Base-by-base conservation (phyloP, 2,113 vertebrate species). In the Muntiacus reevesi region DNA sequence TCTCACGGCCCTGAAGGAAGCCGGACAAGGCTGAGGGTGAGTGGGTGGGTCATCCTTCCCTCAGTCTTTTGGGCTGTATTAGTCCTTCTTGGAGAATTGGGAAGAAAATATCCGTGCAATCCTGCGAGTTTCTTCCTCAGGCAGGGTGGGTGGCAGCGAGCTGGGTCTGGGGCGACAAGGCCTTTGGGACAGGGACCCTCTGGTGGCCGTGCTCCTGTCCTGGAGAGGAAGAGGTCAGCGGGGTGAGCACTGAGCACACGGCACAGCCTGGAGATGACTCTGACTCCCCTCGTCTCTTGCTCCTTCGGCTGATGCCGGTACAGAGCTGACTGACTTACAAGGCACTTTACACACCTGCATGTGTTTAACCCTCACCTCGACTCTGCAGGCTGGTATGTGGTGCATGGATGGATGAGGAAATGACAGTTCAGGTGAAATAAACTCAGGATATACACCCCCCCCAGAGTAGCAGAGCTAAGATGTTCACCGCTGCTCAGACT, bases 81-180 rank as follows among this genome's bases (percentile, higher is more conserved):
- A 99, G 33, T 98, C 78, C 85, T 97, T 97, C 90, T 99, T 97
- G 89, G 99, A 98, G 89, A 99, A 99, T 43, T 89, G 99, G 74
- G 99, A 98, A 16, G 99, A 99, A 98, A 99, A 99, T 95, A 99
- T 99, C 96, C 99, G 99, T 33, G 99, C 99, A 3, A 99, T 99
- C 88, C 99, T 99, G 84, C 98, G 95, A 1, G 99, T 98, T 95
- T 99, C 99, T 92, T 99, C 98, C 86, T 98, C 99, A 0, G 98
- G 99, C 93, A 99, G 98, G 25, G 97, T 96, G 0, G 98, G 94
- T 0, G 97, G 88, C 0, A 98, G 98, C 55, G 99, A 95, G 95
- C 87, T 96, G n/a, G 99, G 99, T 82, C 98, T 97, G 81, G 95
- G 99, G 0, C 94, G 98, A 14, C 50, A 85, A 1, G 90, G 97